Conservation (phyloP, 2,113 vertebrate species). For the Butorides virescens region DNA sequence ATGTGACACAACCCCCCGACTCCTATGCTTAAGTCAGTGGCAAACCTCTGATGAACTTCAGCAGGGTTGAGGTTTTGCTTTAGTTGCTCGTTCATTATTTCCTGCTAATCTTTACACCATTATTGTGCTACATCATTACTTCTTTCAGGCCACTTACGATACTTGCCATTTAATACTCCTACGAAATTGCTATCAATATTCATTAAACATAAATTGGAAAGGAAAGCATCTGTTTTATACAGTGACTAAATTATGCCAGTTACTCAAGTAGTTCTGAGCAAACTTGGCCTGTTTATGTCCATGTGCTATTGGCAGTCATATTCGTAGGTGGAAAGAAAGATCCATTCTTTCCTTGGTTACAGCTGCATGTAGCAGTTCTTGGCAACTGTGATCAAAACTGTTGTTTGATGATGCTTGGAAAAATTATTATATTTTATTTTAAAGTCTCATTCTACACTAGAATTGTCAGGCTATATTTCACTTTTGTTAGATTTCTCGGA, state of each 20-base stretch:
- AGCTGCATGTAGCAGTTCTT: not conserved
- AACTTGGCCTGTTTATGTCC: not conserved
- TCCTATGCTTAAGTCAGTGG: not conserved
- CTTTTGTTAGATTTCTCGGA: not conserved
- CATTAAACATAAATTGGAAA: not conserved
- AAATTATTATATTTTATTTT: slow-evolving; percentile 1
- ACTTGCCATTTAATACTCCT: not conserved
- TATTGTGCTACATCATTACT: not conserved
- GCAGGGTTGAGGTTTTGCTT: not conserved
- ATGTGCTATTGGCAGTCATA: not conserved
- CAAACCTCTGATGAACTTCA: not conserved
- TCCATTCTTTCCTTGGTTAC: not conserved
- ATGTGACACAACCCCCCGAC: fast-evolving
- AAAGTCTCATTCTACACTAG: not conserved
- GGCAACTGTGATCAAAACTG: not conserved
- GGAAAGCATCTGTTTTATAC: not conserved
- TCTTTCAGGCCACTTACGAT: not conserved
- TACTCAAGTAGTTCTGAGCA: not conserved
- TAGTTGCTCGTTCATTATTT: not conserved
- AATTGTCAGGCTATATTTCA: not conserved
- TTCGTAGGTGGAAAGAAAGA: not conserved
- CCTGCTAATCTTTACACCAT: not conserved
- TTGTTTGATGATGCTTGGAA: slow-evolving; percentile 10
- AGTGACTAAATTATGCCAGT: not conserved
- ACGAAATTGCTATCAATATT: not conserved